Evolutionary conservation across 2,113 vertebrate genomes (phyloP).

Genomic region (Ctenodactylus gundi): DNA sequence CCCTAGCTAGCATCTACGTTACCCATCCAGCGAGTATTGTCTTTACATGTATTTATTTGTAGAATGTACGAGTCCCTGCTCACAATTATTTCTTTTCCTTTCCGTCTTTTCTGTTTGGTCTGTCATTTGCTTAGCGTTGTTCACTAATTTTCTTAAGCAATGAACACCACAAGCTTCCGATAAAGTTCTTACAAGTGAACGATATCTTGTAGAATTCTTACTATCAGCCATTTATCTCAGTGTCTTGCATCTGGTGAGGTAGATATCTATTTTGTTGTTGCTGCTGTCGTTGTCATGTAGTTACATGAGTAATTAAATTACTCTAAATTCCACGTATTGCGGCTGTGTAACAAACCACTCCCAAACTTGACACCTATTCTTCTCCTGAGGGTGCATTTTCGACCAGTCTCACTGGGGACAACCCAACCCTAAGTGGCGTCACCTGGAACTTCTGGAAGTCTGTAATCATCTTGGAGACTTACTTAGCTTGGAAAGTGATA

Average conservation of each 20-base stretch:
- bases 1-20: neutral
- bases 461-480: too few relatives aligned
- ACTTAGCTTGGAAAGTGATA: too few relatives aligned
- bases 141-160: neutral
- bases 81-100: neutral
- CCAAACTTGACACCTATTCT: neutral
- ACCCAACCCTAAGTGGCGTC: too few relatives aligned
- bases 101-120: neutral
- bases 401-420: too few relatives aligned
- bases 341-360: neutral
- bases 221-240: neutral
- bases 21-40: neutral
- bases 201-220: neutral
- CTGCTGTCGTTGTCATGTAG: too few relatives aligned
- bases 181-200: too few relatives aligned
- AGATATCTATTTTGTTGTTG: neutral
- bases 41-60: neutral
- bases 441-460: too few relatives aligned
- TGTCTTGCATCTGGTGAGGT: neutral
- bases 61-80: neutral
- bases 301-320: neutral
- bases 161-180: neutral
- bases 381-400: neutral
- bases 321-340: neutral
- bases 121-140: neutral